Evolutionary conservation across 2,888 invertebrate genomes (phyloP), one percentile per base, ranked within the genome.

Genomic region (Buathra laborator): DNA sequence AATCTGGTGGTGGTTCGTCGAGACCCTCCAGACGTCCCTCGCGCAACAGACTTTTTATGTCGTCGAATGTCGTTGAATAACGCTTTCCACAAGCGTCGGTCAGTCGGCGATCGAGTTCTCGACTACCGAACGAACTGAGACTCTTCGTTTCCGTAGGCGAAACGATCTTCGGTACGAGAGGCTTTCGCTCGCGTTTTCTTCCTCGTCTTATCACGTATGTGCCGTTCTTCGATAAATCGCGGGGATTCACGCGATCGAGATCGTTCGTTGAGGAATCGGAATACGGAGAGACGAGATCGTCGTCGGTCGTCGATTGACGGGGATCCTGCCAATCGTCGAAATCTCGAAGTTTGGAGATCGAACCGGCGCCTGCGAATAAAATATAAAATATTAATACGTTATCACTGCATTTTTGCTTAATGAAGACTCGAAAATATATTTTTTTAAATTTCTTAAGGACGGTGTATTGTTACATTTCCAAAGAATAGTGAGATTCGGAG

Each of bases 151-250:
- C 96, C 32, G 94, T 93, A 14, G 95, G 93, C 71, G 95, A 95
- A 90, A 95, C 95, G 87, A 94, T 94, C 89, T 95, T 94, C 86
- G 95, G 95, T 3, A 95, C 95, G 88, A 97, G 93, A 75, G 96
- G 95, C 92, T 96, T 96, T 68, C 97, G 94, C 88, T 96, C 96
- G 88, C 95, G 93, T 78, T 93, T 95, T 90, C 96, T 96, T 70
- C 97, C 97, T 86, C 96, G 96, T 64, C 97, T 95, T 84, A 98
- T 97, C 53, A 97, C 96, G 91, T 97, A 98, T n/a, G 97, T 98
- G 44, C 97, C 97, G 85, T 95, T 95, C 51, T 95, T 95, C 46
- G 95, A 95, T 90, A 96, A 93, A 87, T 95, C 95, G 44, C 92
- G 92, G 0, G 92, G 92, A 9, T 91, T 91, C 51, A 93, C 89